Conservation (phyloP, 2,797 vertebrate genomes). For the Loriculus beryllinus region DNA sequence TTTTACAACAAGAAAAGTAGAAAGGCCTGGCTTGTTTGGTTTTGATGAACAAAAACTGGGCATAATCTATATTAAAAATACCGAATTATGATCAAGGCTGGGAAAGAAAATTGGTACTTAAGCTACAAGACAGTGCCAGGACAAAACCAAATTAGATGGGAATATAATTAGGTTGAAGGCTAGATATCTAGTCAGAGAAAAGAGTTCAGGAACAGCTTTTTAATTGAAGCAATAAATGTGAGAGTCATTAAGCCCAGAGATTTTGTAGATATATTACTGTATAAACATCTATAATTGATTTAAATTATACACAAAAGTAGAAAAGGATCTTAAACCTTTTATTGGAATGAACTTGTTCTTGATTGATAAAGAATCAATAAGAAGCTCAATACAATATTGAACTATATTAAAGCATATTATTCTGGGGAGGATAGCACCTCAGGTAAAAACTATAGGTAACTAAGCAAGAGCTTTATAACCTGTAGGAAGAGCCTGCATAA, state of each 20-base stretch:
- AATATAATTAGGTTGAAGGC: background rate
- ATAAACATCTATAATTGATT: background rate
- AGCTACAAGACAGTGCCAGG: background rate
- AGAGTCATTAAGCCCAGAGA: background rate
- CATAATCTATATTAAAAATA: background rate
- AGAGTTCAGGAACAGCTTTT: background rate
- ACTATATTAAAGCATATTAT: background rate
- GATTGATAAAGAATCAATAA: background rate
- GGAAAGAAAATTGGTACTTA: background rate
- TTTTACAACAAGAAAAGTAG: background rate
- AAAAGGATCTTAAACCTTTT: background rate
- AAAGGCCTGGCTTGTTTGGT: background rate
- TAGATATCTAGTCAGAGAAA: background rate
- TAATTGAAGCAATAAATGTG: background rate
- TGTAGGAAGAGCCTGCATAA: background rate
- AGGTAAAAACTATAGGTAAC: background rate
- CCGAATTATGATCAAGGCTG: background rate
- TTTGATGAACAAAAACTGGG: background rate
- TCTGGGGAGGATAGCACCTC: background rate
- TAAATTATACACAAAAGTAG: background rate
- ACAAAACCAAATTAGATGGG: background rate
- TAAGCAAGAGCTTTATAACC: background rate
- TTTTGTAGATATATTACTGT: background rate
- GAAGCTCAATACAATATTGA: background rate
- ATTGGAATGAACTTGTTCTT: background rate